Base-by-base conservation (phyloP, 2,113 vertebrate species). In the Vidua chalybeata region DNA sequence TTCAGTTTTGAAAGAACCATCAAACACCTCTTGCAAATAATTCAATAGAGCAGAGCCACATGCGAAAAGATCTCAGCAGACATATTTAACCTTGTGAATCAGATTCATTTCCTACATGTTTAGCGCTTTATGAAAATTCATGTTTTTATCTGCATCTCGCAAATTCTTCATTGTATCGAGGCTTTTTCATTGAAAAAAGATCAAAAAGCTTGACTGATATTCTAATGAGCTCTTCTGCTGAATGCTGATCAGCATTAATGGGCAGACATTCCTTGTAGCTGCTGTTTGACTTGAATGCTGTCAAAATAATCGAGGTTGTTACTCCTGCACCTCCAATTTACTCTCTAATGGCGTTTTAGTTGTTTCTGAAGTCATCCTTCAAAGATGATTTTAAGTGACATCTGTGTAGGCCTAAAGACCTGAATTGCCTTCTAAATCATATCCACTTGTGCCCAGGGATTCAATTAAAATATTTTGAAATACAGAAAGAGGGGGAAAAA, bases 371-470 rank as follows among this genome's bases (percentile, higher is more conserved):
- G 75, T 90, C 87, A 95, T 91, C 79, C 67, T 92, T 95, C 92
- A 88, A 78, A 90, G 66, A 87, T 96, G 80, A 95, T 94, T 95
- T 97, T 88, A 92, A 95, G 72, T 94, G 94, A 94, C 95, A 95
- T 96, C 87, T 84, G 33, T 93, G 35, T 90, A 93, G 93, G 74
- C 62, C 86, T 96, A 87, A 88, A 91, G 92, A 97, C 83, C 74
- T 67, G 62, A 96, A 83, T 52, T 91, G 72, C 79, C 86, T 96
- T 90, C 69, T 96, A 95, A 93, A 96, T 94, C 78, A 78, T 64
- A 91, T 46, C 64, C 23, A 23, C 58, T 93, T 46, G 39, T 83
- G 61, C 81, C 41, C 35, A 68, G 87, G 59, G 85, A 95, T 93
- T 95, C 93, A 96, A 96, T 94, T 92, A 95, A 92, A 89, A 72